Conservation (phyloP, 2,888 invertebrate species). For the Stenichneumon culpator region DNA sequence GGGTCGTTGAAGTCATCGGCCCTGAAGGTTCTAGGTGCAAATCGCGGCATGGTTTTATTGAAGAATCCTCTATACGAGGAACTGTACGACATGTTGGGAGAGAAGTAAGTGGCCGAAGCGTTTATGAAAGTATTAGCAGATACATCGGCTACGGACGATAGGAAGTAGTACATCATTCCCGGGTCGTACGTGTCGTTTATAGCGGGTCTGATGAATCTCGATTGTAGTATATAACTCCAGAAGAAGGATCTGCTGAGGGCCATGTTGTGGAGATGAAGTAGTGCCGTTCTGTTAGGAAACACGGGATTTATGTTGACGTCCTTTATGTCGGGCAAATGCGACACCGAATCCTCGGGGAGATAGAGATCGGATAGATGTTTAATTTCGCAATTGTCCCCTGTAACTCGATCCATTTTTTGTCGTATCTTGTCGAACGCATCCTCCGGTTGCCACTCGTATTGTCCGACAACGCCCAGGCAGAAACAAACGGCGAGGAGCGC, state of each 20-base stretch:
- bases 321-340: conserved; percentile 97
- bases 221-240: conserved; percentile 97
- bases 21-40: conserved; percentile 96
- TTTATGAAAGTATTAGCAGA: conserved; percentile 96
- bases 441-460: conserved; percentile 96
- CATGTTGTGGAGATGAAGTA: conserved; percentile 97
- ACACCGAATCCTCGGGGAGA: conserved; percentile 93
- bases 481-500: conserved; percentile 73
- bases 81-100: conserved; percentile 97
- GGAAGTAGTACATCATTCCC: conserved; percentile 98
- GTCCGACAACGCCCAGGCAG: conserved; percentile 90
- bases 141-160: conserved; percentile 97
- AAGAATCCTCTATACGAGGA: conserved; percentile 98
- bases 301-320: conserved; percentile 97
- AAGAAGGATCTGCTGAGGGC: conserved; percentile 98
- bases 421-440: conserved; percentile 97
- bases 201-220: conserved; percentile 95
- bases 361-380: conserved; percentile 94
- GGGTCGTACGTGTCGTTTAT: conserved; percentile 98
- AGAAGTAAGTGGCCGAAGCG: conserved; percentile 96
- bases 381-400: conserved; percentile 95
- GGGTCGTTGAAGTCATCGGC: conserved; percentile 98
- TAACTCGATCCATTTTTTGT: conserved; percentile 93
- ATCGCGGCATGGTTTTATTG: conserved; percentile 97
- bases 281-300: conserved; percentile 96